Percentiles rank a stretch among this genome's conserved stretches.
Evolutionary conservation across 2,888 invertebrate species (phyloP).

Genomic region (Heliconius ethilla): DNA sequence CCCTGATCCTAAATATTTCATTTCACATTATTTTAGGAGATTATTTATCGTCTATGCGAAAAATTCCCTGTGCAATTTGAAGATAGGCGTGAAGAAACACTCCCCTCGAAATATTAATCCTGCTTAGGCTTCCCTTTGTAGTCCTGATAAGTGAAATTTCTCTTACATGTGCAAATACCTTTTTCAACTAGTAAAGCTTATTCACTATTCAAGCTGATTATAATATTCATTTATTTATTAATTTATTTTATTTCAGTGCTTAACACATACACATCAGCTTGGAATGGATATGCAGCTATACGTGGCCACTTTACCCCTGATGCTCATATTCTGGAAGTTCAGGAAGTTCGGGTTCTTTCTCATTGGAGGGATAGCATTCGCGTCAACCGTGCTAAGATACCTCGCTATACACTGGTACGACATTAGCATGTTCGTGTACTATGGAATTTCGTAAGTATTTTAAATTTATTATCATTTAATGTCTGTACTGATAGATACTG

Average conservation of each 20-base stretch:
- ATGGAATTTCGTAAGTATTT: constrained; percentile 79
- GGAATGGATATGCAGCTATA: constrained; percentile 83
- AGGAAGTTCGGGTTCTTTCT: constrained; percentile 65
- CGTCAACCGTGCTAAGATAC: constrained; percentile 76
- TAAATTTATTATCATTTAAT: too few species aligned
- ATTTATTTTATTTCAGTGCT: constrained; percentile 67
- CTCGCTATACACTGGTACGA: constrained; percentile 73
- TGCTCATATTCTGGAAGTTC: constrained; percentile 74
- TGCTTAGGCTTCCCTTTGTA: neutral
- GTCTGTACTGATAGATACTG: neutral
- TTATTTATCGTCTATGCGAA: constrained; percentile 41
- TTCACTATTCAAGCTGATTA: too few species aligned
- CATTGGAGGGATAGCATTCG: constrained; percentile 60
- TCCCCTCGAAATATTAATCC: constrained; percentile 22
- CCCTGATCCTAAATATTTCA: constrained; percentile 44
- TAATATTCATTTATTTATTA: neutral
- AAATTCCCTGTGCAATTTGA: constrained; percentile 32
- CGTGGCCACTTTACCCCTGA: constrained; percentile 74
- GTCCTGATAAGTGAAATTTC: neutral
- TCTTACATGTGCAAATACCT: neutral
- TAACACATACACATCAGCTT: constrained; percentile 82
- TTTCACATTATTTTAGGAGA: constrained; percentile 47
- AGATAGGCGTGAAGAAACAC: constrained; percentile 16
- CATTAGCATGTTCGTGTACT: constrained; percentile 81
- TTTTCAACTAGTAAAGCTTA: neutral